Percentiles rank a stretch among this genome's conserved stretches.
Conservation (phyloP, 2,797 vertebrate genomes). For the Enteromius anoplus region DNA sequence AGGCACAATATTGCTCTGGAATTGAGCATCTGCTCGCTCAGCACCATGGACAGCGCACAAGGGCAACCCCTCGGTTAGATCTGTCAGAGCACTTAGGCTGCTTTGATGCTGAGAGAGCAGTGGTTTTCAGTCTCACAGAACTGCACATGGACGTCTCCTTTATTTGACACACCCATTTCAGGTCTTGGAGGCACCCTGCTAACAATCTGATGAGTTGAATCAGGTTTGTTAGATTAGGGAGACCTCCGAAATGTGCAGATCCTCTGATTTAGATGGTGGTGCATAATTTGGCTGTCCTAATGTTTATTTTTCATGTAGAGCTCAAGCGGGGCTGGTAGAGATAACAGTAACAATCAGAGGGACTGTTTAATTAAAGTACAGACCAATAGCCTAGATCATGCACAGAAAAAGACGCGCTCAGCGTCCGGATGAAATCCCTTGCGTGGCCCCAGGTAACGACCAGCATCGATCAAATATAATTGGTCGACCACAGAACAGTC, state of each 20-base stretch:
- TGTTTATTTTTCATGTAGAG: constrained; percentile 2
- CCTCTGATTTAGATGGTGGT: neutral
- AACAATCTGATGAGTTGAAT: constrained; percentile 1
- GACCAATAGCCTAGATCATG: constrained; percentile 9
- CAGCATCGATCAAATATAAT: constrained; percentile 75
- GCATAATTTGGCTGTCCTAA: constrained; percentile 2
- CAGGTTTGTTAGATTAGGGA: neutral
- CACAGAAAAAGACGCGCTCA: neutral
- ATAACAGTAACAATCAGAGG: constrained; percentile 9
- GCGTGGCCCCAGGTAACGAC: constrained; percentile 49
- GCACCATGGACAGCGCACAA: constrained; percentile 69
- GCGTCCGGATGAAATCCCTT: constrained; percentile 26
- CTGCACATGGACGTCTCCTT: neutral
- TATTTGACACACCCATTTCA: neutral
- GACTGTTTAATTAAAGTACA: constrained; percentile 18
- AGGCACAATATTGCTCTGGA: neutral
- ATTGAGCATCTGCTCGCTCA: constrained; percentile 47
- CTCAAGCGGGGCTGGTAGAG: neutral
- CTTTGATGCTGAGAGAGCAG: constrained; percentile 13
- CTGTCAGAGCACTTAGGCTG: neutral
- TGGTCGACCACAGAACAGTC: constrained; percentile 63
- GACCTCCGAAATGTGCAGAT: neutral
- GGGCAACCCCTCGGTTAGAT: neutral
- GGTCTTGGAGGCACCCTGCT: constrained; percentile 5
- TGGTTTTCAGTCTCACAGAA: neutral